A percentile compares a stretch with the other conserved stretches of the same genome.
phyloP scores from a whole-genome alignment of 1,140 invertebrate species.

The Galleria mellonella region DNA sequence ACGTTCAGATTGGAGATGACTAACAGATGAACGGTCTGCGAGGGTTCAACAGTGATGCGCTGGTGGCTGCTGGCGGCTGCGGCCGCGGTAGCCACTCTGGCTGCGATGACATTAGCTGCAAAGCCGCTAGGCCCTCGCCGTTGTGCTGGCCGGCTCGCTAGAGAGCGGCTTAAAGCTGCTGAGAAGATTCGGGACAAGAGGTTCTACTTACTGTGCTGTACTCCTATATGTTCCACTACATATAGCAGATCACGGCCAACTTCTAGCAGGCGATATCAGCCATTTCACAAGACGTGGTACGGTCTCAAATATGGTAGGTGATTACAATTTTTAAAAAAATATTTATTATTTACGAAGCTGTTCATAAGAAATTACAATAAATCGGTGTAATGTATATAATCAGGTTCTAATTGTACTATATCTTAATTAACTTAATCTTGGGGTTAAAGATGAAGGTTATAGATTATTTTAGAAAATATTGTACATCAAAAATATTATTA shows the following conservation, averaged over 20 bases:
- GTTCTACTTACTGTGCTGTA: conserved; percentile 50
- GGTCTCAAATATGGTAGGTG: conserved; percentile 57
- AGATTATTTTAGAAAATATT: too few species aligned
- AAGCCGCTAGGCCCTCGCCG: conserved; percentile 29
- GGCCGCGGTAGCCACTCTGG: conserved; percentile 13
- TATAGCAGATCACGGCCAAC: conserved; percentile 27
- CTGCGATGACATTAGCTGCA: conserved; percentile 8
- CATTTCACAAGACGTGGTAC: conserved; percentile 62
- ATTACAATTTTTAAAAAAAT: too few species aligned
- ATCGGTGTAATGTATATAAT: too few species aligned
- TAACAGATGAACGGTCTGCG: background rate
- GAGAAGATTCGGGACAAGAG: conserved; percentile 61
- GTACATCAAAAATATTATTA: too few species aligned
- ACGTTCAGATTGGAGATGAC: background rate
- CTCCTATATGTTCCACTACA: conserved; percentile 28
- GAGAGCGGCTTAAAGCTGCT: conserved; percentile 53
- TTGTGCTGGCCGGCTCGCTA: conserved; percentile 45
- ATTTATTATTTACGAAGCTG: too few species aligned
- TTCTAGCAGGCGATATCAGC: conserved; percentile 47
- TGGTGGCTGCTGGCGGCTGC: conserved; percentile 28
- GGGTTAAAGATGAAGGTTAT: too few species aligned
- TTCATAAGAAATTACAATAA: too few species aligned
- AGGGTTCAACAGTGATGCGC: conserved; percentile 22
- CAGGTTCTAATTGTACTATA: too few species aligned
- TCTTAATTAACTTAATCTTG: too few species aligned